A percentile compares a stretch with the other conserved stretches of the same genome.
These are phyloP conservation scores for Megalops atlanticus DNA, from an alignment of 2,113 vertebrate genomes.

Conservation along the genomic window DNA sequence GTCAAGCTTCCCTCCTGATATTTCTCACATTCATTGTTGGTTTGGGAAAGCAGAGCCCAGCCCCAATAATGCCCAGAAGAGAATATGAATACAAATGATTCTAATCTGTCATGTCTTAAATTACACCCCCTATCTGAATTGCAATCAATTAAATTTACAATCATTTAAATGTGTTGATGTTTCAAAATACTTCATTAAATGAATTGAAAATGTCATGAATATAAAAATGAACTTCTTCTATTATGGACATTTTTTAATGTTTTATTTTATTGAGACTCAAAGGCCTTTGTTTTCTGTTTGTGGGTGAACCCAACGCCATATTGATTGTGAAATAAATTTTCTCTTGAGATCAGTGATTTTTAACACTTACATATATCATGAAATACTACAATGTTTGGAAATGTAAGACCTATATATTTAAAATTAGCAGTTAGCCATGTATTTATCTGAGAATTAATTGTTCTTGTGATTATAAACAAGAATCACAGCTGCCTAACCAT, in stretches of 20 bases:
- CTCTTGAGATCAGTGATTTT: not conserved
- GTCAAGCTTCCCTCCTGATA: not conserved
- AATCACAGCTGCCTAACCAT: constrained; percentile 12
- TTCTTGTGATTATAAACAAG: not conserved
- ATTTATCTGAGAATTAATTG: not conserved
- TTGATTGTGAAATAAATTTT: not conserved
- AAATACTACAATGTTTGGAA: constrained; percentile 17
- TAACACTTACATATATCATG: not conserved
- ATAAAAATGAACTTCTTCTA: not conserved
- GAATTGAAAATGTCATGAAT: not conserved
- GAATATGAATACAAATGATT: not conserved
- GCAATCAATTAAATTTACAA: not conserved
- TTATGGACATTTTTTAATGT: no score
- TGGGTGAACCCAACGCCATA: not conserved
- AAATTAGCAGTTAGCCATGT: not conserved
- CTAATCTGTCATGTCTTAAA: not conserved
- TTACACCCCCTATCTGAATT: not conserved
- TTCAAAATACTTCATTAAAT: not conserved
- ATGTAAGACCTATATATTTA: not conserved
- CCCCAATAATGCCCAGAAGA: not conserved
- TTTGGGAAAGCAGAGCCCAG: not conserved
- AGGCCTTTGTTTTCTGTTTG: no score
- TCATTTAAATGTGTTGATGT: not conserved
- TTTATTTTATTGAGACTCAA: not conserved
- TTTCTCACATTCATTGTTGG: not conserved